Conservation (phyloP, 1,140 invertebrate species). For the Schlechtendalia chinensis region DNA sequence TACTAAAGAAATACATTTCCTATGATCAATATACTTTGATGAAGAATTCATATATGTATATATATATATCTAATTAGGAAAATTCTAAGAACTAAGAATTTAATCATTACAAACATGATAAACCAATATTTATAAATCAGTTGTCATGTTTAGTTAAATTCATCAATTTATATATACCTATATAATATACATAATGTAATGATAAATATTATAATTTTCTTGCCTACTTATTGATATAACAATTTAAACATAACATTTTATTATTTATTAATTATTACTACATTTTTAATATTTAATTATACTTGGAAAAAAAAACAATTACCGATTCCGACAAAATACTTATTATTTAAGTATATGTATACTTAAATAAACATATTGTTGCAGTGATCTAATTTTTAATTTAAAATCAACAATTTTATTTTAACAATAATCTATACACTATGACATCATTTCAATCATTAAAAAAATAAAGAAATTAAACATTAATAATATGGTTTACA, state of each 20-base stretch:
- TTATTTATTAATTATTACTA: background rate
- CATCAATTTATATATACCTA: background rate
- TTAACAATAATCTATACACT: background rate
- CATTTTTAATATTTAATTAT: background rate
- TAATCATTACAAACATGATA: background rate
- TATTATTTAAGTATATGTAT: background rate
- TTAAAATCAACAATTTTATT: constrained; percentile 17
- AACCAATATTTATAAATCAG: background rate
- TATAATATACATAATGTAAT: background rate
- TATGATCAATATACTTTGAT: background rate
- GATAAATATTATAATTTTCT: background rate
- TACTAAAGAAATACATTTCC: constrained; percentile 3
- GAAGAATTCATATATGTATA: background rate
- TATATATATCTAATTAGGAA: background rate
- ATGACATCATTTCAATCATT: background rate
- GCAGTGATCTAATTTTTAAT: constrained; percentile 22
- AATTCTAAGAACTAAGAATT: constrained; percentile 8
- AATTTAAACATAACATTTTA: background rate
- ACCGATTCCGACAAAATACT: background rate
- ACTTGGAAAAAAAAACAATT: constrained; percentile 9
- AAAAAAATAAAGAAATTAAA: constrained; percentile 6
- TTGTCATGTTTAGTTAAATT: background rate
- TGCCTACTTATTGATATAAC: background rate
- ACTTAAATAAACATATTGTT: background rate
- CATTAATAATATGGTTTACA: background rate